phyloP scores from a whole-genome alignment of 2,113 vertebrate species.

The Ascaphus truei region DNA sequence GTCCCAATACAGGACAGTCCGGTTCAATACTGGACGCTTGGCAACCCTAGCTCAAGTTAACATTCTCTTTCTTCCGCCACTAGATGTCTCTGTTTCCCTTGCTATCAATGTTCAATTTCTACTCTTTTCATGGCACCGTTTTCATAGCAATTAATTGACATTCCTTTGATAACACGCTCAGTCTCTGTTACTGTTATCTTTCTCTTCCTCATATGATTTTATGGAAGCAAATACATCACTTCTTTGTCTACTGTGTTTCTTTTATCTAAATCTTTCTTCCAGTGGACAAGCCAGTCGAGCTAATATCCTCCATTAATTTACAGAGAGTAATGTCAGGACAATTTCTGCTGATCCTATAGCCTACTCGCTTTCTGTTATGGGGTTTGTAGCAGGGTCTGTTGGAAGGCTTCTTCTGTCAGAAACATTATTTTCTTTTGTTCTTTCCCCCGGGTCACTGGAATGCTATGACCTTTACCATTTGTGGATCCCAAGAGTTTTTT shows the following conservation, averaged over 20 bases:
- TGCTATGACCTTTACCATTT: no score
- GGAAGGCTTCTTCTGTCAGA: no score
- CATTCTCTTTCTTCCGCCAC: conserved; percentile 37
- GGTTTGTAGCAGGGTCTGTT: no score
- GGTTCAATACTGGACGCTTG: no score
- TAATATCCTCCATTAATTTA: background rate
- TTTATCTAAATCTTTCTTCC: background rate
- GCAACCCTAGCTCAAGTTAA: no score
- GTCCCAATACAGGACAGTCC: no score
- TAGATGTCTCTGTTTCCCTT: conserved; percentile 65
- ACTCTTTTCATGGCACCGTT: background rate
- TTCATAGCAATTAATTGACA: conserved; percentile 2
- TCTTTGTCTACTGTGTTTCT: background rate
- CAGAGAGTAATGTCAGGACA: background rate
- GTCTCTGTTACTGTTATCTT: background rate
- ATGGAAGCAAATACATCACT: background rate
- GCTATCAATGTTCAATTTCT: conserved; percentile 26
- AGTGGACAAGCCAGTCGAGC: background rate
- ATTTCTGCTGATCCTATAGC: no score
- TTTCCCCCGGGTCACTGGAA: no score
- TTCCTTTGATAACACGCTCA: background rate
- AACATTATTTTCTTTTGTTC: no score
- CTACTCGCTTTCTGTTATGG: no score
- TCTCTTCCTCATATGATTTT: background rate
- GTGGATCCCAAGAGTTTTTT: no score